Percentiles rank a stretch among this genome's conserved stretches.
phyloP scores from a whole-genome alignment of 2,888 invertebrate species.

The Muscina levida region DNA sequence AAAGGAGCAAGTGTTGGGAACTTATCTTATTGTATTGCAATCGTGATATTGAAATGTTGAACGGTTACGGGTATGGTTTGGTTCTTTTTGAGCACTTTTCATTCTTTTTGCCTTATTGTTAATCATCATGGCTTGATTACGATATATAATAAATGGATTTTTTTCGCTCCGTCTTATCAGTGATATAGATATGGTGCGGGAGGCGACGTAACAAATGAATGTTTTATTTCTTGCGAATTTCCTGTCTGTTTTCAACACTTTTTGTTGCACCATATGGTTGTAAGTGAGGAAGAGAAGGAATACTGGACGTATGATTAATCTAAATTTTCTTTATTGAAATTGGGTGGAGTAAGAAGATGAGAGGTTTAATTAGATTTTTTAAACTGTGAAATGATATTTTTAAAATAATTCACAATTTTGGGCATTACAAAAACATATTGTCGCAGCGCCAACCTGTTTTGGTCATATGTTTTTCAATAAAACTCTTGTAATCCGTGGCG shows the following conservation, averaged over 20 bases:
- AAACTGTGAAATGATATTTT: no score
- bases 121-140: conserved; percentile 47
- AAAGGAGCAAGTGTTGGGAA: not conserved
- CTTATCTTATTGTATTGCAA: not conserved
- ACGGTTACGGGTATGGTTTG: not conserved
- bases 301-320: conserved; percentile 23
- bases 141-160: conserved; percentile 50
- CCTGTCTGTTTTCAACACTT: not conserved
- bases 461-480: no score
- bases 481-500: no score
- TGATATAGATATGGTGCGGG: no score
- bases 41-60: conserved; percentile 11
- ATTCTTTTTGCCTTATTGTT: conserved; percentile 8
- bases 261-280: no score
- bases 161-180: no score
- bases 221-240: not conserved
- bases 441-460: no score
- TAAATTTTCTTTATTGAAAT: conserved; percentile 6
- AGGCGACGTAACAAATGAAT: not conserved
- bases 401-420: not conserved
- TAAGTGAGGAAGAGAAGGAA: no score
- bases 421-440: no score
- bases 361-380: no score
- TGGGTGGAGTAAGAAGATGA: no score
- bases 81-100: conserved; percentile 7